Conservation (phyloP, 2,113 vertebrate species). For the Podilymbus podiceps region DNA sequence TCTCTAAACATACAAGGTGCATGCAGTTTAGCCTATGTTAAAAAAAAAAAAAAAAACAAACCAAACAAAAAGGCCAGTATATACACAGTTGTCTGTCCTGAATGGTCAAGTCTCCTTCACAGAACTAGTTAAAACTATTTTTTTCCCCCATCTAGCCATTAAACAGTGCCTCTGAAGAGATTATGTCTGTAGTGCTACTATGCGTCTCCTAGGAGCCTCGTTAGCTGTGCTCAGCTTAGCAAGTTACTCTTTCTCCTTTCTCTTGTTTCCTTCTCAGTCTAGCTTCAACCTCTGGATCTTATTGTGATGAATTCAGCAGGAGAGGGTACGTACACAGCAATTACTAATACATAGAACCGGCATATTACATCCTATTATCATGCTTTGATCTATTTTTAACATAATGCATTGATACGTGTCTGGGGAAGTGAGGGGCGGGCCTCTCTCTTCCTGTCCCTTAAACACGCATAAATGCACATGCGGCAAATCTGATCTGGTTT, state of each 20-base stretch:
- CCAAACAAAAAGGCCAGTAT: neutral
- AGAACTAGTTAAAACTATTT: neutral
- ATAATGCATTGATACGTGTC: neutral
- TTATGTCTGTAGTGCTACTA: neutral
- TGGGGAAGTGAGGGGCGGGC: accelerated
- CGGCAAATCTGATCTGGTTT: neutral
- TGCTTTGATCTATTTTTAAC: neutral
- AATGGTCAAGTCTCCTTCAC: neutral
- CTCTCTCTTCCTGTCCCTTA: neutral
- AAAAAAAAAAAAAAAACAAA: neutral
- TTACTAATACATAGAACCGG: neutral
- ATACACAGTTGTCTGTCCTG: neutral
- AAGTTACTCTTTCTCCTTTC: neutral
- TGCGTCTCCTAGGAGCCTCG: neutral
- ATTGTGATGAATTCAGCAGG: neutral
- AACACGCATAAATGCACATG: neutral
- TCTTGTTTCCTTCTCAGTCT: neutral
- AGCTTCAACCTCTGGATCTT: neutral
- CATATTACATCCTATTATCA: neutral
- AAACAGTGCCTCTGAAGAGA: neutral
- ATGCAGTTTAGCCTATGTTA: neutral
- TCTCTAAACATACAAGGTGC: neutral
- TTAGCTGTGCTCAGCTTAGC: neutral
- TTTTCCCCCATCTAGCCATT: neutral
- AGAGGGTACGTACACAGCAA: neutral